Conservation (phyloP, 35 echinoderm and acorn worm species). For the Ophioderma brevispina region DNA sequence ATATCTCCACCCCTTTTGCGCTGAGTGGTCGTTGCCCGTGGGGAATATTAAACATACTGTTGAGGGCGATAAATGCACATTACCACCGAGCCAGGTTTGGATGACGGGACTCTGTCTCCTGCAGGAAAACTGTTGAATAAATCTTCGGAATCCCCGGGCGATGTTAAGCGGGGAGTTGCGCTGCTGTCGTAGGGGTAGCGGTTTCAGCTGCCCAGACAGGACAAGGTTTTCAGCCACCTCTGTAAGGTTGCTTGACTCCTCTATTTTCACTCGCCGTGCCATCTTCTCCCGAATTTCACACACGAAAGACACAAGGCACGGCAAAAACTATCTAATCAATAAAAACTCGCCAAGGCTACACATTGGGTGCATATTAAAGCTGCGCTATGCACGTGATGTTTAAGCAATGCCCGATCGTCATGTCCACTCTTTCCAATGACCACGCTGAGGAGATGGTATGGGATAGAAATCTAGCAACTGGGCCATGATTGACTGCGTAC, state of each 20-base stretch:
- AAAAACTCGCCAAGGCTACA: too few relatives aligned
- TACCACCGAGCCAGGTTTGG: neutral
- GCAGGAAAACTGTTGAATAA: neutral
- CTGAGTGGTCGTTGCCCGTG: neutral
- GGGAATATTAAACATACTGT: neutral
- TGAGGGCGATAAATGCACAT: neutral
- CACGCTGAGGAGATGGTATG: too few relatives aligned
- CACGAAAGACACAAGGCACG: too few relatives aligned
- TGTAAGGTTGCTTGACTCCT: conserved; percentile 88
- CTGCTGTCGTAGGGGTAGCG: conserved; percentile 85
- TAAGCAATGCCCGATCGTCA: too few relatives aligned
- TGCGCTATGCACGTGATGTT: too few relatives aligned
- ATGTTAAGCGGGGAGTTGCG: conserved; percentile 63
- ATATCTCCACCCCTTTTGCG: neutral
- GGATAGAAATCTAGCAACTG: too few relatives aligned
- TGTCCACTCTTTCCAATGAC: too few relatives aligned
- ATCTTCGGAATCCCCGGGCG: neutral
- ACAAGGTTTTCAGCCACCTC: conserved; percentile 89
- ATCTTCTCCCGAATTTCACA: conserved; percentile 14
- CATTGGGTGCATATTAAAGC: too few relatives aligned
- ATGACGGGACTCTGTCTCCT: neutral
- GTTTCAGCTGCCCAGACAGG: conserved; percentile 82
- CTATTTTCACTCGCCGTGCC: conserved; percentile 85
- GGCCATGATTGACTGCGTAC: too few relatives aligned
- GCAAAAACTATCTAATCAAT: too few relatives aligned